A percentile compares a stretch with the other conserved stretches of the same genome.
Conservation (phyloP, 2,113 vertebrate genomes). For the Larimichthys crocea region DNA sequence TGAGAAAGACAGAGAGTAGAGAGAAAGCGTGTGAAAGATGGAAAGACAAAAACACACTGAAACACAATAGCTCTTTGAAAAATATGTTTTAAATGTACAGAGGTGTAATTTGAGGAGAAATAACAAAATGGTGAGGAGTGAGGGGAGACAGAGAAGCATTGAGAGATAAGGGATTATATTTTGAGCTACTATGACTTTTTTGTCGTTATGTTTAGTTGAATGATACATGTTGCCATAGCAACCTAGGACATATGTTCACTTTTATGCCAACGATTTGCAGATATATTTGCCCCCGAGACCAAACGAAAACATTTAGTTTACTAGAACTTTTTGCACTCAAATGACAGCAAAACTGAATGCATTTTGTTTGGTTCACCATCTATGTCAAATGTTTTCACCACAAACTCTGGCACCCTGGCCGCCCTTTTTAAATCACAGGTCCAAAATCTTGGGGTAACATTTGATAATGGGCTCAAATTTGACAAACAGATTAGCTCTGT, state of each 20-base stretch:
- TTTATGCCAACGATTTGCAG: too few species aligned
- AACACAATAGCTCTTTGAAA: slow-evolving; percentile 51
- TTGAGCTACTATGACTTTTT: slow-evolving; percentile 36
- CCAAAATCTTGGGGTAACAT: too few species aligned
- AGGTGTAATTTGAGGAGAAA: slow-evolving; percentile 50
- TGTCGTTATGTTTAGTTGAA: slow-evolving; percentile 21
- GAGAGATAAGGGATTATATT: slow-evolving; percentile 50
- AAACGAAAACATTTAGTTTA: too few species aligned
- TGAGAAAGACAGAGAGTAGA: background rate
- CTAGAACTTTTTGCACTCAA: too few species aligned
- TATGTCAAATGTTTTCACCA: too few species aligned
- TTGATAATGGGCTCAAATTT: too few species aligned
- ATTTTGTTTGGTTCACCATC: too few species aligned
- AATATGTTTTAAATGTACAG: slow-evolving; percentile 54
- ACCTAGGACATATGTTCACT: background rate
- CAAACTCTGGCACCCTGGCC: too few species aligned
- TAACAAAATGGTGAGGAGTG: slow-evolving; percentile 38
- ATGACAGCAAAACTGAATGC: too few species aligned
- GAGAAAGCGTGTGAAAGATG: slow-evolving; percentile 17
- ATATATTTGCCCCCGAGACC: too few species aligned
- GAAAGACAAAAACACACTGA: slow-evolving; percentile 45
- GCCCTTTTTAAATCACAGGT: too few species aligned
- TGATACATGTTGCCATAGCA: background rate
- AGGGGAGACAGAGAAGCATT: slow-evolving; percentile 2
- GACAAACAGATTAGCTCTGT: too few species aligned